These are phyloP conservation scores for Caradrina clavipalpis DNA, from an alignment of 2,888 invertebrate species.

Conservation along the genomic window DNA sequence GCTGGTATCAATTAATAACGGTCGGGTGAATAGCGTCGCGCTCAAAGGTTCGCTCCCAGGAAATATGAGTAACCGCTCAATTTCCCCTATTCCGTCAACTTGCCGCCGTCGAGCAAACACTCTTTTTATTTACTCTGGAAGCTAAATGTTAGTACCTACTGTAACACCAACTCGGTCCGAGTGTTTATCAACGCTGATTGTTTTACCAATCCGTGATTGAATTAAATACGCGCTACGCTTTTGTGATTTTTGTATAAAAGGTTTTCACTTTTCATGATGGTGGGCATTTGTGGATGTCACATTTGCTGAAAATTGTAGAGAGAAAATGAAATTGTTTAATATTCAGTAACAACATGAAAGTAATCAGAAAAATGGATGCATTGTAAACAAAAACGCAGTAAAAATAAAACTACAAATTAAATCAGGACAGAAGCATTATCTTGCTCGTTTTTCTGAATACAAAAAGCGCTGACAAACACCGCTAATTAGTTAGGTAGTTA, in stretches of 20 bases:
- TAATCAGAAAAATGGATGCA: constrained; percentile 14
- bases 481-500: not conserved
- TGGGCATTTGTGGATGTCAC: not conserved
- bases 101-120: constrained; percentile 60
- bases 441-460: constrained; percentile 17
- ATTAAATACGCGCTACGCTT: constrained; percentile 25
- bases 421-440: constrained; percentile 13
- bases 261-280: constrained; percentile 28
- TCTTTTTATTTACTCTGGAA: constrained; percentile 53
- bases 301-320: constrained; percentile 5
- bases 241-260: constrained; percentile 28
- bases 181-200: constrained; percentile 34
- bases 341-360: constrained; percentile 17
- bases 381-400: constrained; percentile 16
- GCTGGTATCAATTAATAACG: constrained; percentile 58
- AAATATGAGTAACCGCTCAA: constrained; percentile 65
- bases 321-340: not conserved
- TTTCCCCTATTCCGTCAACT: constrained; percentile 62
- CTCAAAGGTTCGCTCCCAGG: constrained; percentile 37
- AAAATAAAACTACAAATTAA: constrained; percentile 33
- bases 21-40: constrained; percentile 47
- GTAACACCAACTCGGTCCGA: constrained; percentile 36
- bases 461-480: constrained; percentile 12
- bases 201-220: constrained; percentile 42
- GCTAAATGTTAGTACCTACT: constrained; percentile 23